Conservation (phyloP, 2,113 vertebrate genomes). For the Pangasianodon hypophthalmus region DNA sequence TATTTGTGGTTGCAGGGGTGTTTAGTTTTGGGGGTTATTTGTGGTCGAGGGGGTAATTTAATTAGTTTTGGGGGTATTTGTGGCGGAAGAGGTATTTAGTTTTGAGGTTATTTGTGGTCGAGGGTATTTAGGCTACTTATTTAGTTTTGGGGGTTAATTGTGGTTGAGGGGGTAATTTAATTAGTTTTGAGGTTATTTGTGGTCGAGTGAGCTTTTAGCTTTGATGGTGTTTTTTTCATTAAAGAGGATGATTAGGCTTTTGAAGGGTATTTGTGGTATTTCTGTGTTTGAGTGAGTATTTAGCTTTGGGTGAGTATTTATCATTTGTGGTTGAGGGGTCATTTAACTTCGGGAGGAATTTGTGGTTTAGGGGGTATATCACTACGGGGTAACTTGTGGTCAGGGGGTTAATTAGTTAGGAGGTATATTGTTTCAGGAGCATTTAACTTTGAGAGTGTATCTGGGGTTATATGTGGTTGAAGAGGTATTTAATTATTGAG, state of each 20-base stretch:
- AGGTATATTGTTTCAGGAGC: neutral
- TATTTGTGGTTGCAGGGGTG: too few relatives aligned
- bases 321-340: neutral
- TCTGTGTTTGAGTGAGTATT: neutral
- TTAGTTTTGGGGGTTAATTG: too few relatives aligned
- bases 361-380: neutral
- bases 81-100: too few relatives aligned
- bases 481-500: neutral
- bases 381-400: too few relatives aligned
- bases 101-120: too few relatives aligned
- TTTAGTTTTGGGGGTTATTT: too few relatives aligned
- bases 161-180: neutral
- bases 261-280: neutral
- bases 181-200: neutral
- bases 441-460: neutral
- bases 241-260: neutral
- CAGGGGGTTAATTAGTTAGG: neutral
- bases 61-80: too few relatives aligned
- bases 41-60: too few relatives aligned
- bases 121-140: too few relatives aligned
- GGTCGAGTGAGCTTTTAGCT: neutral
- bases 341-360: neutral
- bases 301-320: neutral
- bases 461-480: neutral
- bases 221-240: too few relatives aligned